Evolutionary conservation across 2,797 vertebrate species (phyloP), one percentile per base, ranked within the genome.

Genomic region (Austrolebias charrua): DNA sequence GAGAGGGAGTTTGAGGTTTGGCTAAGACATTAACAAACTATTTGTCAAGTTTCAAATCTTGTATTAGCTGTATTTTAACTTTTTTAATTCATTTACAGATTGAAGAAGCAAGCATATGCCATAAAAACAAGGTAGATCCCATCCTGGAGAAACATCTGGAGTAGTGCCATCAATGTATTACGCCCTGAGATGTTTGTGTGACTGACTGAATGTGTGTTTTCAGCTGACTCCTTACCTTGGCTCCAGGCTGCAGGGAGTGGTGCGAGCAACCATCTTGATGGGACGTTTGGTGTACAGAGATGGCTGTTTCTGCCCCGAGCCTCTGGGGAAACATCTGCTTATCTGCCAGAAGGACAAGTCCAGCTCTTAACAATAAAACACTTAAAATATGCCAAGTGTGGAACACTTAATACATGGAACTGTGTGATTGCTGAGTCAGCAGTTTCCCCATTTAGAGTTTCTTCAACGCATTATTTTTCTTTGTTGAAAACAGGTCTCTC

Each of bases 161-260:
- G 35, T 1, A 0, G 7, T 8, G 2, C 33, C 18, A 54, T 54
- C 8, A 24, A 19, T 46, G 2, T 8, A 33, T 8, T 3, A 0
- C 60, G 4, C 7, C 13, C 5, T 46, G 15, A n/a, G n/a, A 45
- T 50, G 28, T 63, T 33, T 8, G 6, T 14, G 7, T 11, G 10
- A 31, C 15, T 44, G 29, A 55, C 12, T 15, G 24, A 12, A 16
- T 5, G 6, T 50, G 33, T 78, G 46, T 76, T 62, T 71, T 28
- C 69, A 95, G 94, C 42, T 94, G 24, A 94, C 91, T 4, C 94
- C 93, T 0, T 95, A 94, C 69, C 90, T 94, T 7, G 93, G 92
- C 20, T 51, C 85, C 56, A 86, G 63, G 2, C 86, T 95, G 63
- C 76, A 16, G 42, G 94, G 94, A 24, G 74, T 85, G 51, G 92